These are phyloP conservation scores for Epinotia bilunana DNA, from an alignment of 2,888 invertebrate genomes.

Conservation along the genomic window DNA sequence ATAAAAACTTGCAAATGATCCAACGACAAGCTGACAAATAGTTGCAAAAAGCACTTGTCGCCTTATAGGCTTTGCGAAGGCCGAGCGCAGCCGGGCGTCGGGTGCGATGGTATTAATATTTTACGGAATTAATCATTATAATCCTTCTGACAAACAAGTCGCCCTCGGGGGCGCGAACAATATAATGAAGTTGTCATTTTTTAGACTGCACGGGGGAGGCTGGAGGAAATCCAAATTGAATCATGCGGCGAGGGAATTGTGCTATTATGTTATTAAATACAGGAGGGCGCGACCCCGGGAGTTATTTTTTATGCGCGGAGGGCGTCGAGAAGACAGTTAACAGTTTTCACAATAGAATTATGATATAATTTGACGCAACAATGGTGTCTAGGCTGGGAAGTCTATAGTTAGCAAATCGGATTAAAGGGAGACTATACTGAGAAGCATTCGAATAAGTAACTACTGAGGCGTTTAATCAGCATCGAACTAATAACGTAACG, in stretches of 20 bases:
- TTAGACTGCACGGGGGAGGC: conserved; percentile 81
- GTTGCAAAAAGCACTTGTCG: conserved; percentile 71
- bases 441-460: background rate
- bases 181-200: conserved; percentile 85
- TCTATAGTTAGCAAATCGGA: conserved; percentile 50
- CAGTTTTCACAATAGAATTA: conserved; percentile 84
- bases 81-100: conserved; percentile 68
- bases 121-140: conserved; percentile 84
- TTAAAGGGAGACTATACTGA: conserved; percentile 41
- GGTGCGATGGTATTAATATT: conserved; percentile 83
- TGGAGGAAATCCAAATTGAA: conserved; percentile 88
- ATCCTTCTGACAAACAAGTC: conserved; percentile 83
- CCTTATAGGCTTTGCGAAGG: conserved; percentile 71
- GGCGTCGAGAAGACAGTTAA: conserved; percentile 82
- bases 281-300: conserved; percentile 84
- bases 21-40: conserved; percentile 55
- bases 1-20: conserved; percentile 21
- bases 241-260: conserved; percentile 87
- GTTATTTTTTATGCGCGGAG: conserved; percentile 77
- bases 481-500: background rate
- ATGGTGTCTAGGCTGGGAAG: conserved; percentile 60
- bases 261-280: conserved; percentile 88
- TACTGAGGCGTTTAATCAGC: background rate
- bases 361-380: conserved; percentile 83
- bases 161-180: conserved; percentile 80